Evolutionary conservation across 1,140 invertebrate species (phyloP).

Genomic region (Pseudomyrmex gracilis): DNA sequence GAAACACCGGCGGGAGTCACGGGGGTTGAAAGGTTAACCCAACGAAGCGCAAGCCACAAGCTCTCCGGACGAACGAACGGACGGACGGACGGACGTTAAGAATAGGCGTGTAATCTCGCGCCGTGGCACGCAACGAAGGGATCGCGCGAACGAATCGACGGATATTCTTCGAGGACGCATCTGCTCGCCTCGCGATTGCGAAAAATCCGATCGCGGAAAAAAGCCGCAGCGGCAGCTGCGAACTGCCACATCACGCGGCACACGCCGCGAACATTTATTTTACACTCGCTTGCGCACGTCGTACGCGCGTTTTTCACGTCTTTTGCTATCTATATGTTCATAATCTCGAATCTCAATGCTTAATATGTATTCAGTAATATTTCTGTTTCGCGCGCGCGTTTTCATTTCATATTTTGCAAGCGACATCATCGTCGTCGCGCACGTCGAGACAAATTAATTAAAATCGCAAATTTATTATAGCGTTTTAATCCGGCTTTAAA

Average conservation of each 20-base stretch:
- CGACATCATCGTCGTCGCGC: background rate
- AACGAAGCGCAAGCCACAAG: slow-evolving; percentile 10
- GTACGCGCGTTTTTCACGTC: background rate
- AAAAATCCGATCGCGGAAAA: slow-evolving; percentile 71
- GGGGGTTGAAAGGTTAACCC: slow-evolving; percentile 54
- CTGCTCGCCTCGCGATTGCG: slow-evolving; percentile 69
- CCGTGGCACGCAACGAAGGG: background rate
- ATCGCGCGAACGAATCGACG: slow-evolving; percentile 51
- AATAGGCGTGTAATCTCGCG: slow-evolving; percentile 44
- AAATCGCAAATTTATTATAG: too few relatives aligned
- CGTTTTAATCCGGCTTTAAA: too few relatives aligned
- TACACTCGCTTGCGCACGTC: slow-evolving; percentile 10
- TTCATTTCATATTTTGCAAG: background rate
- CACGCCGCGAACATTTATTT: slow-evolving; percentile 55
- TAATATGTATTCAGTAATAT: background rate
- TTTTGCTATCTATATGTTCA: slow-evolving; percentile 6
- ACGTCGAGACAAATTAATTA: too few relatives aligned
- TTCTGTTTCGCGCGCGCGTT: background rate
- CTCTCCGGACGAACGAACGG: background rate
- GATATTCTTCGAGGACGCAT: slow-evolving; percentile 58
- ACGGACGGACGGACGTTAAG: background rate
- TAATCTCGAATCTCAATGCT: background rate
- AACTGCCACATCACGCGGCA: slow-evolving; percentile 61
- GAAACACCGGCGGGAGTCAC: background rate
- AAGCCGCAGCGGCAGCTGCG: slow-evolving; percentile 67